Evolutionary conservation across 1,140 invertebrate genomes (phyloP), one percentile per base, ranked within the genome.

Genomic region (Drosophila serrata): DNA sequence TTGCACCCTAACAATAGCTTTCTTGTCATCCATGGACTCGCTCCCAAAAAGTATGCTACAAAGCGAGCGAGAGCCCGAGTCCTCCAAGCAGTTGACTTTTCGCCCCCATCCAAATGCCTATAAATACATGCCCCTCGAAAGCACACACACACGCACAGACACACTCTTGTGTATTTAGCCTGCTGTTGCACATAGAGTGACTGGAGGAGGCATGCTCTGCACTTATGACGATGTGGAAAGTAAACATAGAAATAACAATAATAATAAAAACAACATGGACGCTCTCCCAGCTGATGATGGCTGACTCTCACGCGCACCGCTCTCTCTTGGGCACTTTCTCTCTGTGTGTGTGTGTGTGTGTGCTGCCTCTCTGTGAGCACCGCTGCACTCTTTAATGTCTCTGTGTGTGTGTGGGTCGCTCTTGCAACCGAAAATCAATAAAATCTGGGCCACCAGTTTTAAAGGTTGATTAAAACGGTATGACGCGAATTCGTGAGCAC

Each of bases 381-480:
- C 37, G 39, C 17, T 64, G 49, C 61, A 58, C 53, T 67, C 39
- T 48, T 53, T 29, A 64, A 57, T 43, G 53, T n/a, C 8, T 11
- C 35, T 33, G 31, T 37, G 51, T 33, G 60, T 37, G 51, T 33
- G 60, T 39, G 46, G 56, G 67, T 64, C 76, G 82, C 82, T 59
- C 65, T 67, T 56, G 67, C 69, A 79, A 65, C 49, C 40, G 46
- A 85, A 85, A 85, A 85, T 85, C 82, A 86, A 85, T 85, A 85
- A 85, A 85, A 85, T 85, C 82, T 85, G 82, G 82, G 82, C 82
- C 82, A 85, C 62, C 77, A 74, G 60, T 77, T 86, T 85, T 85
- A 85, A 85, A 85, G 82, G 82, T 85, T 85, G 82, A 81, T 86
- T 86, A 75, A 85, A 86, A 81, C 65, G 63, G 60, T 77, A 74